phyloP scores from a whole-genome alignment of 2,113 vertebrate species.

The Notarius lentiginosus region DNA sequence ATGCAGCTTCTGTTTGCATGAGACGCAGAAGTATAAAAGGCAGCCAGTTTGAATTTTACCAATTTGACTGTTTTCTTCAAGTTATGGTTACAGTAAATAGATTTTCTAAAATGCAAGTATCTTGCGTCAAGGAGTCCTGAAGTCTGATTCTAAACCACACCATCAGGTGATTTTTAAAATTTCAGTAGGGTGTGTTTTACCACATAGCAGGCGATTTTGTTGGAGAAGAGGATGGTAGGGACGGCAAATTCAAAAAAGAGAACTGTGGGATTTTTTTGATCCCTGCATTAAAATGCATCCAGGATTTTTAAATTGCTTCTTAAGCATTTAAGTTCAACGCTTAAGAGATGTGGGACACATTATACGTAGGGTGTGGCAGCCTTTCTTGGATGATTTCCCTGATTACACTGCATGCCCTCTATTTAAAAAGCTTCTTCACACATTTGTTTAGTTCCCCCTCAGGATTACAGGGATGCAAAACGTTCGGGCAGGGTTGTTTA shows the following conservation, averaged over 20 bases:
- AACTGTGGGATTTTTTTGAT: background rate
- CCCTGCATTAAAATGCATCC: background rate
- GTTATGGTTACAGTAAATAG: too few species aligned
- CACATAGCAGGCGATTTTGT: background rate
- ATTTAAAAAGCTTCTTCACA: background rate
- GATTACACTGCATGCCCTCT: background rate
- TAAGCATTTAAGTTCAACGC: background rate
- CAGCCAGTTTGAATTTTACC: background rate
- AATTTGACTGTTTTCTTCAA: background rate
- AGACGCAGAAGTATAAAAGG: background rate
- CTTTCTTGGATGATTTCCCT: background rate
- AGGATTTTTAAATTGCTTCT: background rate
- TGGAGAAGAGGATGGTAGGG: background rate
- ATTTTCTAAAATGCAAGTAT: too few species aligned
- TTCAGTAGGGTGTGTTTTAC: background rate
- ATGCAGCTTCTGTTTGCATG: too few species aligned
- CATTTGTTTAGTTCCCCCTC: background rate
- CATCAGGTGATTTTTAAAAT: too few species aligned
- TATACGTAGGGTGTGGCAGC: background rate
- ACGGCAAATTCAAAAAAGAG: background rate
- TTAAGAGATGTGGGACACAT: background rate
- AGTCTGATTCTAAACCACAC: background rate
- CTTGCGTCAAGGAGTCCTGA: too few species aligned
- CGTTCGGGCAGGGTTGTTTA: background rate
- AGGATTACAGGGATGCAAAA: background rate